Base-by-base conservation (phyloP, 2,888 invertebrate species). In the Oscheius sp. region DNA sequence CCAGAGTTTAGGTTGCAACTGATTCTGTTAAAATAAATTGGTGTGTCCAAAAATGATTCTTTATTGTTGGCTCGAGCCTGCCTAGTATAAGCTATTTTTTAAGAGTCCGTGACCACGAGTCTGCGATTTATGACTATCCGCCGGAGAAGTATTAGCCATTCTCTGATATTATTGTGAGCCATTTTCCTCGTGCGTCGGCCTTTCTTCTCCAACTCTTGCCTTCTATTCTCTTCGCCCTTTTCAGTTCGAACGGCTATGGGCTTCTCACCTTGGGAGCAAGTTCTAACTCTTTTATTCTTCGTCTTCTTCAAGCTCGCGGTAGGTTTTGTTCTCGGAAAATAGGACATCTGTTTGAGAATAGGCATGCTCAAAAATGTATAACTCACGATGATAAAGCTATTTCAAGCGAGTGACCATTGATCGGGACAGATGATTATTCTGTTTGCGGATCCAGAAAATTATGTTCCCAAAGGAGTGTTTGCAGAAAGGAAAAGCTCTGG, bases 401-500 rank as follows among this genome's bases (percentile, higher is more conserved):
- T 55, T 55, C 32, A 21, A 55, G 55, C 55, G 55, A 21, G 21
- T 29, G 55, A 55, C 42, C 7, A 7, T 42, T 42, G 7, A 42
- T 42, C 42, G 42, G 7, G 0, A 42, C 42, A 42, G 42, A 42
- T 42, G 42, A 7, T 42, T 42, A 5, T 42, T 7, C 42, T 5
- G 42, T 42, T 42, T 42, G 42, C 3, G 42, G 55, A 29, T 21
- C 9, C n/a, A 55, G 55, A 32, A 55, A 55, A 55, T 55, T 32
- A 29, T 21, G 9, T 55, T 55, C 42, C 42, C 7, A 42, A 3
- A 5, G 42, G 42, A 42, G 7, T 13, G 9, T 53, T 55, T 68
- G 29, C 53, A 68, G 68, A 68, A 68, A 53, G 68, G 37, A 35
- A 33, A 55, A 68, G 55, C 37, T 33, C 11, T 68, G 55, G 68